Percentiles rank a stretch among this genome's conserved stretches.
Conservation (phyloP, 2,797 vertebrate species). For the Discoglossus pictus region DNA sequence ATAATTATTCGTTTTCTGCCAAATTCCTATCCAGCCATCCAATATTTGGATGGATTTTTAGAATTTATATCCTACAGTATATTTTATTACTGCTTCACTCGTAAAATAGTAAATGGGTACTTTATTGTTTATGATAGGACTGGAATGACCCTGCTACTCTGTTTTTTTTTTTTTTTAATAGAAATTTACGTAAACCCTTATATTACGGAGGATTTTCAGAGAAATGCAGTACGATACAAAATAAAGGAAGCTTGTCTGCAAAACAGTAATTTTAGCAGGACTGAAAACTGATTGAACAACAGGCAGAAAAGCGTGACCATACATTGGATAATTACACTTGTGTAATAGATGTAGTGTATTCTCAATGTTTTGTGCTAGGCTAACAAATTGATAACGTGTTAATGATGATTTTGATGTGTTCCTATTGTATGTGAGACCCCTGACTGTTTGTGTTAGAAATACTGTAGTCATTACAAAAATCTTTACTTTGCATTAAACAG, state of each 20-base stretch:
- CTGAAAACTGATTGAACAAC: constrained; percentile 1
- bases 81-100: constrained; percentile 7
- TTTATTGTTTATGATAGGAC: background rate
- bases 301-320: background rate
- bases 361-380: no score
- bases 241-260: background rate
- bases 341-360: background rate
- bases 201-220: constrained; percentile 36
- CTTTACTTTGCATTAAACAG: no score
- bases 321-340: background rate
- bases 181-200: constrained; percentile 12
- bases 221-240: constrained; percentile 27
- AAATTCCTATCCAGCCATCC: constrained; percentile 19
- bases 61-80: constrained; percentile 8
- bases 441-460: no score
- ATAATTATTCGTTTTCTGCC: constrained; percentile 24
- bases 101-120: background rate
- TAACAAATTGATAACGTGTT: no score
- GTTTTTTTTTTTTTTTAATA: constrained; percentile 22
- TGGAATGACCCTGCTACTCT: background rate
- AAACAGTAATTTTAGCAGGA: constrained; percentile 2
- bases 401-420: no score
- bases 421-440: no score
- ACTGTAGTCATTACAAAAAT: no score
- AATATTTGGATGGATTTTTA: constrained; percentile 12